Percentiles rank a stretch among this genome's conserved stretches.
These are phyloP conservation scores for Perizoma flavofasciatum DNA, from an alignment of 2,888 invertebrate species.

Conservation along the genomic window DNA sequence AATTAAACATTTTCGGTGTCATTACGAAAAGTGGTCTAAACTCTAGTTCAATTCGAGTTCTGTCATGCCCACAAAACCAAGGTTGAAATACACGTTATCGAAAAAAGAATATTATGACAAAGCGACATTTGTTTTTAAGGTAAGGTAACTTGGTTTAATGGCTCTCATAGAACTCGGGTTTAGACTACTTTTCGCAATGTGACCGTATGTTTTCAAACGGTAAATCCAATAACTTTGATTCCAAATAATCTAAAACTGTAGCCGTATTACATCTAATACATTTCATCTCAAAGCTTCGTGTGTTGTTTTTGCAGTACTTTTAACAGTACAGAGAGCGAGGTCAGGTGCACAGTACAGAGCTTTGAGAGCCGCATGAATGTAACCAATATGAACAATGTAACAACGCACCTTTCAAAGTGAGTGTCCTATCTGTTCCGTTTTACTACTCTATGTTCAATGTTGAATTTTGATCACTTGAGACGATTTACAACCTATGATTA, in stretches of 20 bases:
- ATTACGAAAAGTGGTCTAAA: no score
- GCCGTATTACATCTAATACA: slow-evolving; percentile 25
- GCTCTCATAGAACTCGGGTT: no score
- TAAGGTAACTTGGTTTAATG: no score
- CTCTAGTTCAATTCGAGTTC: no score
- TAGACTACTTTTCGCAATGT: no score
- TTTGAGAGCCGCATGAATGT: slow-evolving; percentile 81
- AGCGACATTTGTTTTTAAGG: no score
- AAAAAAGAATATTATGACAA: no score
- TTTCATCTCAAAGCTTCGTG: slow-evolving; percentile 37
- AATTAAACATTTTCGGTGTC: no score
- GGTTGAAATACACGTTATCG: no score
- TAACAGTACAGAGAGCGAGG: slow-evolving; percentile 81
- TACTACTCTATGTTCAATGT: slow-evolving; percentile 29
- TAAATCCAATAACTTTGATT: slow-evolving; percentile 3
- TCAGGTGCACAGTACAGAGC: slow-evolving; percentile 76
- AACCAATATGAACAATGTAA: slow-evolving; percentile 75
- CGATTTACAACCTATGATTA: slow-evolving; percentile 15
- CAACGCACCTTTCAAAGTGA: slow-evolving; percentile 78
- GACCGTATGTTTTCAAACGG: background rate
- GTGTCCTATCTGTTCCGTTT: slow-evolving; percentile 52
- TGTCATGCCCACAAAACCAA: no score
- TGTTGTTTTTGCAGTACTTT: slow-evolving; percentile 82
- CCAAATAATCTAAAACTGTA: slow-evolving; percentile 7
- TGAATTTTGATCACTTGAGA: slow-evolving; percentile 12